Evolutionary conservation across 2,888 invertebrate genomes (phyloP).

Genomic region (Catocala fraxini): DNA sequence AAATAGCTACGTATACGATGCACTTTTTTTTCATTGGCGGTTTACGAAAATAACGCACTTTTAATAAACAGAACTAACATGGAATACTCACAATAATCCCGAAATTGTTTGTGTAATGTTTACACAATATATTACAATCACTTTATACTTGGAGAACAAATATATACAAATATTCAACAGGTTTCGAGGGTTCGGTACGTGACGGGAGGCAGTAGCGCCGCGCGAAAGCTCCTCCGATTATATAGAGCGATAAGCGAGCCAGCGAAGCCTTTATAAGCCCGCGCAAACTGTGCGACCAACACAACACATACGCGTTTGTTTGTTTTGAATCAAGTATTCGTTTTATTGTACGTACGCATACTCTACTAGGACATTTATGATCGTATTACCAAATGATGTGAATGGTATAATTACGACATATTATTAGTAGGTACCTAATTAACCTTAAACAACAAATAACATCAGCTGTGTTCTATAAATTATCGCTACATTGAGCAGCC

Average conservation of each 20-base stretch:
- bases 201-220: conserved; percentile 47
- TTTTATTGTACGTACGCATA: too few species aligned
- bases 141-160: conserved; percentile 4
- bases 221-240: conserved; percentile 65
- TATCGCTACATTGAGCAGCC: too few species aligned
- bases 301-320: conserved; percentile 19
- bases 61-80: neutral
- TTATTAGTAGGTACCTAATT: too few species aligned
- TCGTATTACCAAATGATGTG: too few species aligned
- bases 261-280: conserved; percentile 75
- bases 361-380: too few species aligned
- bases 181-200: conserved; percentile 23
- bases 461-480: too few species aligned
- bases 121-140: conserved; percentile 31
- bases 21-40: too few species aligned
- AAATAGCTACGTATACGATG: too few species aligned
- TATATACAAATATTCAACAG: conserved; percentile 11
- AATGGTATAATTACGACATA: too few species aligned
- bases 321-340: conserved; percentile 28
- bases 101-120: conserved; percentile 4
- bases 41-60: too few species aligned
- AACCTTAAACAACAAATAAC: too few species aligned
- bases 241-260: conserved; percentile 65
- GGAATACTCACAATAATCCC: conserved; percentile 23
- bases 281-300: conserved; percentile 42